Percentiles rank a stretch among this genome's conserved stretches.
phyloP scores from a whole-genome alignment of 2,113 vertebrate genomes.

The Seriola quinqueradiata region DNA sequence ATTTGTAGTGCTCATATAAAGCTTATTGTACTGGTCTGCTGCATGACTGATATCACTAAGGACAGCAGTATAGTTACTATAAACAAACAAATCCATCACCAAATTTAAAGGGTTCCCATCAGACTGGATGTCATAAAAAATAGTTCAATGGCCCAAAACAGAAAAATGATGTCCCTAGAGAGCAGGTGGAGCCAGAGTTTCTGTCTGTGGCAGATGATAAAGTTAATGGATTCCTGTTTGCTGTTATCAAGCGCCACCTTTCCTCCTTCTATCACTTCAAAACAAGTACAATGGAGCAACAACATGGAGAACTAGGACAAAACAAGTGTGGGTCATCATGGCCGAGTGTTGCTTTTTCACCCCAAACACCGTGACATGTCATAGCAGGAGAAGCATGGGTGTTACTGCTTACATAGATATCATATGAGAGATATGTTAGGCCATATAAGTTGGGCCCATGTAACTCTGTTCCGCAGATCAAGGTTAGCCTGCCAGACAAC shows the following conservation, averaged over 20 bases:
- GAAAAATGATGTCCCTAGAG: background rate
- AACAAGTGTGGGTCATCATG: slow-evolving; percentile 9
- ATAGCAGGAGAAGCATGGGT: background rate
- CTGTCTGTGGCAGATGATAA: slow-evolving; percentile 12
- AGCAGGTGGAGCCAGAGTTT: background rate
- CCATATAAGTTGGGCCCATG: no score
- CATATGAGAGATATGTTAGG: background rate
- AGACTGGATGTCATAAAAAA: background rate
- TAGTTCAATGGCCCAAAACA: background rate
- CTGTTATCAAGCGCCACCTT: background rate
- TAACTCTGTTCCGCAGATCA: no score
- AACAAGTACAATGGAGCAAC: background rate
- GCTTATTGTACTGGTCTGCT: background rate
- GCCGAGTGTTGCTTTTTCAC: background rate
- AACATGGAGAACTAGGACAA: background rate
- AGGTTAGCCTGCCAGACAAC: no score
- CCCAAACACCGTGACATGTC: background rate
- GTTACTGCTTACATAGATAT: background rate
- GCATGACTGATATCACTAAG: background rate
- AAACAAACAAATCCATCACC: background rate
- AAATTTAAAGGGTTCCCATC: background rate
- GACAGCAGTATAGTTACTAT: background rate
- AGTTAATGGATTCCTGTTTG: background rate
- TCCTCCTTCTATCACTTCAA: background rate
- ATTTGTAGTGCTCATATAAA: background rate